Conservation (phyloP, 1,140 invertebrate species). For the Hyposmocoma kahamanoa region DNA sequence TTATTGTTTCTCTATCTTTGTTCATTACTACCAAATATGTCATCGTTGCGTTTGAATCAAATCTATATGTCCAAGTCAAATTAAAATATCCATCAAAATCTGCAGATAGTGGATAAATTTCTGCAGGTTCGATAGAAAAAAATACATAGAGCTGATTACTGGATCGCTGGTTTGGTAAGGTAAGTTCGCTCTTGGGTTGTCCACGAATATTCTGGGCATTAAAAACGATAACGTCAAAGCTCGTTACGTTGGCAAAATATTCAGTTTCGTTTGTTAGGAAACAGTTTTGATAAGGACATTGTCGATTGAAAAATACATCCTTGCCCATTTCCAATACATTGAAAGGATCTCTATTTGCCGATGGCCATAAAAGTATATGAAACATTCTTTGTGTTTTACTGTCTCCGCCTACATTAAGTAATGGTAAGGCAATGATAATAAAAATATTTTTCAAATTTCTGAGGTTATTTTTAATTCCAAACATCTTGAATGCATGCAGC, state of each 20-base stretch:
- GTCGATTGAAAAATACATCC: too few relatives aligned
- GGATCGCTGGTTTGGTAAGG: constrained; percentile 26
- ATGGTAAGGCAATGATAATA: too few relatives aligned
- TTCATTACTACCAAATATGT: constrained; percentile 63
- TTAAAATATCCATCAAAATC: constrained; percentile 73
- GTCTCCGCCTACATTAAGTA: too few relatives aligned
- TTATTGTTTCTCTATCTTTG: constrained; percentile 31
- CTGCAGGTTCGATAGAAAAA: constrained; percentile 45
- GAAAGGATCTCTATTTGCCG: too few relatives aligned
- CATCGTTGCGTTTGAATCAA: constrained; percentile 78
- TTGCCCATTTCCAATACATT: too few relatives aligned
- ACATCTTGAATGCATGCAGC: too few relatives aligned
- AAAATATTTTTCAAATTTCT: too few relatives aligned
- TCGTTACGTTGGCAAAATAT: constrained; percentile 19
- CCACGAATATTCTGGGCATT: constrained; percentile 32
- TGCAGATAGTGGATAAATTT: constrained; percentile 38
- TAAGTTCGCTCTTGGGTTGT: constrained; percentile 15
- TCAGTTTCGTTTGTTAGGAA: constrained; percentile 29
- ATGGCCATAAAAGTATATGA: too few relatives aligned
- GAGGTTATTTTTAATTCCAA: too few relatives aligned
- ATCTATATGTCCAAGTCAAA: constrained; percentile 79
- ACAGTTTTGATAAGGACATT: constrained; percentile 38
- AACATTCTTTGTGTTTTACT: too few relatives aligned
- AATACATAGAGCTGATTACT: constrained; percentile 54
- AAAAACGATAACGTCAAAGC: constrained; percentile 49